Base-by-base conservation (phyloP, 2,888 invertebrate species). In the Meteorus colon region DNA sequence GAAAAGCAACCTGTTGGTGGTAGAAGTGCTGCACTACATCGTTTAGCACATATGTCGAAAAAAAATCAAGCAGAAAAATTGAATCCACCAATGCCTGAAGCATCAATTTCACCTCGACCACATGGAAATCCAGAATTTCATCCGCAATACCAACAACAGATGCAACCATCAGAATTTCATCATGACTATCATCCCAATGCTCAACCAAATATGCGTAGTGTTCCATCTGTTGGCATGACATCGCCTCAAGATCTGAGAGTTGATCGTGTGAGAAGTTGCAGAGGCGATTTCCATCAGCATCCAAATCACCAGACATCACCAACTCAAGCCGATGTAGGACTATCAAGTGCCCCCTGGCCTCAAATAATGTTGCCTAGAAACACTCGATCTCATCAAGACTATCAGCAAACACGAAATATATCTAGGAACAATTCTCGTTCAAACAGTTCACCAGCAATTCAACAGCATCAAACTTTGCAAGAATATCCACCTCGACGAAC, bases 1-100 rank as follows among this genome's bases (percentile, higher is more conserved):
- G 81, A 85, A 6, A 77, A 65, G 12, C 83, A 83, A 65, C 82
- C 82, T 5, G 55, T 83, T 12, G 83, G 81, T 24, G 83, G 81
- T 12, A 75, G 76, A 27, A 82, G 79, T 24, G 76, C 79, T 10
- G 60, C 45, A 1, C 8, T 69, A 34, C 73, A 81, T 41, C 73
- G 74, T 14, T 45, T 69, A 65, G 16, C 45, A 8, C 10, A 75
- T 5, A 27, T 69, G 16, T 34, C 45, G 5, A 67, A 55, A 10
- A 74, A 73, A 31, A 79, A 75, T 41, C 12, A 37, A 3, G 41
- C 69, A 8, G 12, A n/a, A 5, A 29, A 48, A 14, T 45, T 60
- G 45, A 16, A 34, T 16, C n/a, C 34, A 16, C 34, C 19, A 37
- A 65, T 59, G 27, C 3, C 16, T 66, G 27, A 74, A 68, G 19